phyloP scores from a whole-genome alignment of 2,113 vertebrate species.

The Panthera leo region DNA sequence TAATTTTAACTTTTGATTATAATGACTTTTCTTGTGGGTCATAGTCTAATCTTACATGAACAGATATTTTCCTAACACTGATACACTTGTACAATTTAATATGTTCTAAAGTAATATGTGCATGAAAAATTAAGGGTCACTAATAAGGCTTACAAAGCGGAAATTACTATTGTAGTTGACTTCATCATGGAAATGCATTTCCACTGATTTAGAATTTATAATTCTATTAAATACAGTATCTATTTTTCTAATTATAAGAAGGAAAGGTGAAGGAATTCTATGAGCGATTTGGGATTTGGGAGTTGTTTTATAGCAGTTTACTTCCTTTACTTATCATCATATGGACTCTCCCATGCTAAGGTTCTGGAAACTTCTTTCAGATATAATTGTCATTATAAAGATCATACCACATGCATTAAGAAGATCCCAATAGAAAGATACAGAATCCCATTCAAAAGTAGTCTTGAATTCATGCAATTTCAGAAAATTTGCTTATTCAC shows the following conservation, averaged over 20 bases:
- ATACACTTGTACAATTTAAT: not conserved
- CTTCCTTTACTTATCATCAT: not conserved
- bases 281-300: not conserved
- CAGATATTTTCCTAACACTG: not conserved
- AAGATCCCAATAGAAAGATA: not conserved
- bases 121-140: not conserved
- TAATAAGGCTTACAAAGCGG: not conserved
- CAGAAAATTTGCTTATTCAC: not conserved
- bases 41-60: not conserved
- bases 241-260: not conserved
- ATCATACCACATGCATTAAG: not conserved
- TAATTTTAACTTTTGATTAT: not conserved
- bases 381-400: not conserved
- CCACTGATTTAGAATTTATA: not conserved
- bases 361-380: not conserved
- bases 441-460: not conserved
- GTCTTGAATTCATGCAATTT: not conserved
- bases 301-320: not conserved
- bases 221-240: not conserved
- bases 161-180: not conserved
- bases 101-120: not conserved
- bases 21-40: not conserved
- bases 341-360: not conserved
- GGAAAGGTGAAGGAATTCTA: not conserved
- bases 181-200: not conserved